Percentiles rank a stretch among this genome's conserved stretches.
Evolutionary conservation across 2,797 vertebrate species (phyloP).

Genomic region (Aplochiton taeniatus): DNA sequence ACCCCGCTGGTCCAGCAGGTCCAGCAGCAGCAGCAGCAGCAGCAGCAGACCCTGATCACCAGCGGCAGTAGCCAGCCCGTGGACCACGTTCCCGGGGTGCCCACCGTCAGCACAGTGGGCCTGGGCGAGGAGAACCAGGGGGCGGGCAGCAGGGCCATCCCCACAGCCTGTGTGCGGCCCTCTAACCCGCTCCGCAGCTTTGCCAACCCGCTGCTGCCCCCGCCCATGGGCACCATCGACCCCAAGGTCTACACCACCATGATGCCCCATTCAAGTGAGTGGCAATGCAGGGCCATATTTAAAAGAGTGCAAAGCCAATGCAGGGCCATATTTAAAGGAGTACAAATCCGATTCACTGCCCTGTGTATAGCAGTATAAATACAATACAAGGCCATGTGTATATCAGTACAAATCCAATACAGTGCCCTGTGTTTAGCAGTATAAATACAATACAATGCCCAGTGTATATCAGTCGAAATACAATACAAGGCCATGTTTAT

Average conservation of each 20-base stretch:
- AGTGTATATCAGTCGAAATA: too few relatives aligned
- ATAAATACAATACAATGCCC: too few relatives aligned
- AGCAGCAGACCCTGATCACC: conserved; percentile 71
- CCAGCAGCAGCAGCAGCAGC: conserved; percentile 60
- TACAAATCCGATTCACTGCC: too few relatives aligned
- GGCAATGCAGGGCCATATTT: neutral
- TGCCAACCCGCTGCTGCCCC: conserved; percentile 88
- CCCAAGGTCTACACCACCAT: conserved; percentile 89
- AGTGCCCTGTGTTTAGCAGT: too few relatives aligned
- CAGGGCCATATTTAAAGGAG: too few relatives aligned
- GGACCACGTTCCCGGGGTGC: conserved; percentile 63
- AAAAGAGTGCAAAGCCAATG: too few relatives aligned
- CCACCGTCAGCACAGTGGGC: conserved; percentile 29
- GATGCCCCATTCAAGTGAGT: conserved; percentile 85
- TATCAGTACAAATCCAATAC: too few relatives aligned
- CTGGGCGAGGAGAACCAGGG: conserved; percentile 74
- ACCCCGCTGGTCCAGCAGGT: conserved; percentile 63
- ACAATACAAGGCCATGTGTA: too few relatives aligned
- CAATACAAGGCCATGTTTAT: too few relatives aligned
- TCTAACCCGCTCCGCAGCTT: conserved; percentile 91
- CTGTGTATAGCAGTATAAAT: too few relatives aligned
- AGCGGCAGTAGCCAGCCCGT: conserved; percentile 77
- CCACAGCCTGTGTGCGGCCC: conserved; percentile 90
- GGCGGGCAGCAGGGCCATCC: conserved; percentile 83
- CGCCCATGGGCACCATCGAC: conserved; percentile 89